Conservation (phyloP, 2,797 vertebrate species). For the Gobionotothen gibberifrons region DNA sequence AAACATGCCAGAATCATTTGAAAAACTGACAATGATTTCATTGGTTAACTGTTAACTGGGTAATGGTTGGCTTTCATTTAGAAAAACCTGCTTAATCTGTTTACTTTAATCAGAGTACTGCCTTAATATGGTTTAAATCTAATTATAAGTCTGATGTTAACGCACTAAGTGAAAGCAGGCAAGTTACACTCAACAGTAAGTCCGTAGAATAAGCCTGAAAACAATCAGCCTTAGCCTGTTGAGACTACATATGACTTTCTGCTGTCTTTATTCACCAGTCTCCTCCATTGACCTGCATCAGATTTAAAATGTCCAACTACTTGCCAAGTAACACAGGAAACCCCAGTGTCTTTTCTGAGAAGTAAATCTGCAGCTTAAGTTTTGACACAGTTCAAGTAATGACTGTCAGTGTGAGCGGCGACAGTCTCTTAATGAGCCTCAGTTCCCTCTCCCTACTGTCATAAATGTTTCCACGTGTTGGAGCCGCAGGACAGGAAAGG, state of each 20-base stretch:
- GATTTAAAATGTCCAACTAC: neutral
- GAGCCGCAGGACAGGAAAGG: constrained; percentile 43
- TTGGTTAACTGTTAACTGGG: neutral
- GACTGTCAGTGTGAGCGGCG: constrained; percentile 11
- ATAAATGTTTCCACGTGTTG: constrained; percentile 59
- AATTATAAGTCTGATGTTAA: neutral
- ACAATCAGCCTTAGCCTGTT: neutral
- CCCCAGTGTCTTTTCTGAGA: neutral
- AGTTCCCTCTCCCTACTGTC: constrained; percentile 43
- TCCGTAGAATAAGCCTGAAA: no score
- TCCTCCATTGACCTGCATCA: no score
- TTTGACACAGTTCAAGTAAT: constrained; percentile 27
- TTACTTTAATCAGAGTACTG: neutral
- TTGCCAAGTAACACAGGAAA: neutral
- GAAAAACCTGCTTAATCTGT: neutral
- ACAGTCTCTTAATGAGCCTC: constrained; percentile 46
- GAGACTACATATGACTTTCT: neutral
- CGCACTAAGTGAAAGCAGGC: no score
- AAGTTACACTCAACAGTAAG: no score
- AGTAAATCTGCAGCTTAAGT: neutral
- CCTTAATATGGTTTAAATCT: neutral
- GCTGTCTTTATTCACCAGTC: neutral
- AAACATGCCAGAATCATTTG: neutral
- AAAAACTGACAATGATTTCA: constrained; percentile 3
- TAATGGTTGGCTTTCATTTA: neutral